Percentiles rank a stretch among this genome's conserved stretches.
phyloP scores from a whole-genome alignment of 2,113 vertebrate species.

The Gobiocypris rarus region DNA sequence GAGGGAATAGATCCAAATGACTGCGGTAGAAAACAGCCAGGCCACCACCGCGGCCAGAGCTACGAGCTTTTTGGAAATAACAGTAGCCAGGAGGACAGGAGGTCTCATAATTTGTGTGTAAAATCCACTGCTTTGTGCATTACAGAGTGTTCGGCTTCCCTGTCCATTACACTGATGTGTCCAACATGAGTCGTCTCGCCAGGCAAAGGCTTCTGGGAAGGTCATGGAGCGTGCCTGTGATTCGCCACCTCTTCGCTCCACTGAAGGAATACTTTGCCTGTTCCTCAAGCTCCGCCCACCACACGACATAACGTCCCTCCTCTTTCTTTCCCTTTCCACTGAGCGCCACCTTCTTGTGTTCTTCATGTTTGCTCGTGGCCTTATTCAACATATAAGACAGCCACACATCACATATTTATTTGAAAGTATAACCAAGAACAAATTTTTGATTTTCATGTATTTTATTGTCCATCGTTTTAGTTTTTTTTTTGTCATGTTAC shows the following conservation, averaged over 20 bases:
- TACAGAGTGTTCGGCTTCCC: constrained; percentile 94
- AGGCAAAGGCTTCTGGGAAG: constrained; percentile 96
- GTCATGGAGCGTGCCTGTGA: constrained; percentile 98
- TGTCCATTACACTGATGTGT: constrained; percentile 98
- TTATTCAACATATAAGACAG: constrained; percentile 51
- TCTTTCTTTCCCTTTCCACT: constrained; percentile 39
- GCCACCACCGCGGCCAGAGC: too few relatives aligned
- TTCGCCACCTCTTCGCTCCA: constrained; percentile 97
- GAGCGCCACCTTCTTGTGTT: constrained; percentile 39
- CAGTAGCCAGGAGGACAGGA: too few relatives aligned
- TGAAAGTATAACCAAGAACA: constrained; percentile 64
- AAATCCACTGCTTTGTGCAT: constrained; percentile 40
- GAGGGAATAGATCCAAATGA: too few relatives aligned
- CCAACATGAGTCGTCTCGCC: constrained; percentile 99
- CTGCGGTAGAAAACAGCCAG: too few relatives aligned
- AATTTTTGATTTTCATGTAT: constrained; percentile 58
- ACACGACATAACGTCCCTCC: constrained; percentile 4
- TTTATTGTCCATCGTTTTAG: constrained; percentile 59
- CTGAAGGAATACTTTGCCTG: constrained; percentile 99
- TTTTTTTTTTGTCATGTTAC: constrained; percentile 62
- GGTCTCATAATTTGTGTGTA: constrained; percentile 1
- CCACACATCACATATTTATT: constrained; percentile 61
- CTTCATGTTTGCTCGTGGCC: constrained; percentile 41
- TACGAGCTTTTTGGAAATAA: too few relatives aligned
- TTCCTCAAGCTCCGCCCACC: constrained; percentile 77